A percentile compares a stretch with the other conserved stretches of the same genome.
Conservation (phyloP, 2,888 invertebrate species). For the Callosobruchus maculatus region DNA sequence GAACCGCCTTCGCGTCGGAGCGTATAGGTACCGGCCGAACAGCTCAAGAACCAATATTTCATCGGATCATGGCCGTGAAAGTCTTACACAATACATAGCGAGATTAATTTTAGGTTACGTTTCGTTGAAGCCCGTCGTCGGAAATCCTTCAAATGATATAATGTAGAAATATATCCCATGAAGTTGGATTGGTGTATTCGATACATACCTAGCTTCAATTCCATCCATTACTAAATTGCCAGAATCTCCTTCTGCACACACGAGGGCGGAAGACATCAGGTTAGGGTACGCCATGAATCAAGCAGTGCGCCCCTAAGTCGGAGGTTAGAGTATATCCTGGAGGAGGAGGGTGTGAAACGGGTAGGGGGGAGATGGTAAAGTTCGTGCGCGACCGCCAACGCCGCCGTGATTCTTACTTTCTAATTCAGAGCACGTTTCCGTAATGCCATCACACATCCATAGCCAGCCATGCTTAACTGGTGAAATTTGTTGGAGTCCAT, state of each 20-base stretch:
- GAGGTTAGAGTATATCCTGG: slow-evolving; percentile 34
- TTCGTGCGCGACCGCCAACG: background rate
- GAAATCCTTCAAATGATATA: too few species aligned
- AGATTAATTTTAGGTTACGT: too few species aligned
- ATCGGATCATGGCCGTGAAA: too few species aligned
- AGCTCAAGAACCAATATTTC: too few species aligned
- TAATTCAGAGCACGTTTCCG: slow-evolving; percentile 47
- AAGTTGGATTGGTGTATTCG: too few species aligned
- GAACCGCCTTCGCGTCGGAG: too few species aligned
- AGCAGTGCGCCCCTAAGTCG: slow-evolving; percentile 18
- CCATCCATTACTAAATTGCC: background rate
- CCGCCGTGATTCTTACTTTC: slow-evolving; percentile 46
- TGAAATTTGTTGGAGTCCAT: slow-evolving; percentile 41
- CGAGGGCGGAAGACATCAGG: slow-evolving; percentile 15
- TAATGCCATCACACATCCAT: slow-evolving; percentile 48
- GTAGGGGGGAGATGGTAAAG: slow-evolving; percentile 14
- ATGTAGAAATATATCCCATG: too few species aligned
- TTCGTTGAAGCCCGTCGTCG: too few species aligned
- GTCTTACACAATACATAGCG: too few species aligned
- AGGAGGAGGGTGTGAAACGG: slow-evolving; percentile 24
- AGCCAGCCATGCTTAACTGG: slow-evolving; percentile 41
- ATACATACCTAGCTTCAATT: background rate
- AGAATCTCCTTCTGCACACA: background rate
- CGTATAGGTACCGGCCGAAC: too few species aligned
- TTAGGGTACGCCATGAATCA: slow-evolving; percentile 25